These are phyloP conservation scores for Triops longicaudatus DNA, from an alignment of 1,140 invertebrate genomes.

Conservation along the genomic window DNA sequence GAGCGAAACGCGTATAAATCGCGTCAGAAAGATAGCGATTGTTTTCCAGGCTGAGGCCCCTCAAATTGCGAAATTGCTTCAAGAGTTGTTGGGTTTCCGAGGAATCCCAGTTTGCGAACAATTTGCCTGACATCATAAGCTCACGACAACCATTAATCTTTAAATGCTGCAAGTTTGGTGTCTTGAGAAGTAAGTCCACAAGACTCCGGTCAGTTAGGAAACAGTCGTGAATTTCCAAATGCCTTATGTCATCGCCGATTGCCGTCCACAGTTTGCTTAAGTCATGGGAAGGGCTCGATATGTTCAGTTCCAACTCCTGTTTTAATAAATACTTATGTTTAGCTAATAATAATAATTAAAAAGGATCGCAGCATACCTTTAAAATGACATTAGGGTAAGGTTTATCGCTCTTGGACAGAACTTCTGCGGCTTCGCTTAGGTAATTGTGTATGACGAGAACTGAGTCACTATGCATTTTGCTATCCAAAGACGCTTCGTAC, in stretches of 20 bases:
- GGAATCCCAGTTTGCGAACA: conserved; percentile 50
- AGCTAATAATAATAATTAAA: not conserved
- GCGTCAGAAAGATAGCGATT: conserved; percentile 63
- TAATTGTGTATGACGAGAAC: conserved; percentile 47
- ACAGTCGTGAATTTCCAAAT: conserved; percentile 46
- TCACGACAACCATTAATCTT: conserved; percentile 55
- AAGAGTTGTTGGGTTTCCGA: conserved; percentile 39
- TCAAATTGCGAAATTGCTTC: conserved; percentile 47
- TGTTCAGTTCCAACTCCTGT: conserved; percentile 47
- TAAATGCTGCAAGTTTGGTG: conserved; percentile 48
- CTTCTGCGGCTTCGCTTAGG: conserved; percentile 41
- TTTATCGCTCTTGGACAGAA: conserved; percentile 42
- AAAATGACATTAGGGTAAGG: not conserved
- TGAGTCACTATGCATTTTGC: conserved; percentile 47
- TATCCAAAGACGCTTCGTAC: conserved; percentile 49
- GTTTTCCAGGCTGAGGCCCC: conserved; percentile 49
- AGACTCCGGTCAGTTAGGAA: conserved; percentile 53
- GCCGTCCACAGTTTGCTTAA: conserved; percentile 33
- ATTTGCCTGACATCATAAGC: conserved; percentile 58
- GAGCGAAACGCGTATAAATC: conserved; percentile 53
- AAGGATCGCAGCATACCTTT: not conserved
- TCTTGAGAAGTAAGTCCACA: conserved; percentile 47
- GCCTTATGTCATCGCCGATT: conserved; percentile 29
- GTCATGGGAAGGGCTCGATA: conserved; percentile 40
- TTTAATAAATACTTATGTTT: not conserved